phyloP scores from a whole-genome alignment of 2,888 invertebrate species.

The Lithophane socia region DNA sequence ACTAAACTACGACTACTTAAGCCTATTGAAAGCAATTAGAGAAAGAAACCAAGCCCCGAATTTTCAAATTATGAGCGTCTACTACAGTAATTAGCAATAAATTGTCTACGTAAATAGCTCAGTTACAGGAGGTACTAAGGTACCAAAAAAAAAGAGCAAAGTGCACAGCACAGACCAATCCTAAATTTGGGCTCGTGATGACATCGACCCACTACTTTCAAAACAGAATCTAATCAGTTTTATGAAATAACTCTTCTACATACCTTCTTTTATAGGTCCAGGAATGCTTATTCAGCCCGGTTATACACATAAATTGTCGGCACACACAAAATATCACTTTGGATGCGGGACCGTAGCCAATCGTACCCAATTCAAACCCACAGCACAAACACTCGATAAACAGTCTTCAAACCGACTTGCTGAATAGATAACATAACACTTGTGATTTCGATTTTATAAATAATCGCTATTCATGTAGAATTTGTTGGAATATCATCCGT shows the following conservation, averaged over 20 bases:
- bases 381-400: conserved; percentile 79
- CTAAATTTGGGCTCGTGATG: conserved; percentile 33
- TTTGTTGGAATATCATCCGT: conserved; percentile 83
- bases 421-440: conserved; percentile 81
- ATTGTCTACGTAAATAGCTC: conserved; percentile 22
- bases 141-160: conserved; percentile 63
- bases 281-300: conserved; percentile 78
- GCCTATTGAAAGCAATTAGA: conserved; percentile 70
- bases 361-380: conserved; percentile 77
- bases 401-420: conserved; percentile 74
- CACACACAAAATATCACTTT: conserved; percentile 84
- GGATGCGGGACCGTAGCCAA: conserved; percentile 77
- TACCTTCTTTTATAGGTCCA: conserved; percentile 78
- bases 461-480: conserved; percentile 83
- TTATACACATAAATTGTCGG: conserved; percentile 82
- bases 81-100: conserved; percentile 2
- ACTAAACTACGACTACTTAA: conserved; percentile 56
- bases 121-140: conserved; percentile 12
- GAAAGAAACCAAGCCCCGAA: conserved; percentile 47
- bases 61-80: conserved; percentile 11
- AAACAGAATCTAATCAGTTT: conserved; percentile 58
- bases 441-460: conserved; percentile 74
- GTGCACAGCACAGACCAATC: conserved; percentile 44
- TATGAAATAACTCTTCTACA: conserved; percentile 63
- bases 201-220: conserved; percentile 52